Percentiles rank a stretch among this genome's conserved stretches.
Conservation (phyloP, 2,113 vertebrate species). For the Pleuronectes platessa region DNA sequence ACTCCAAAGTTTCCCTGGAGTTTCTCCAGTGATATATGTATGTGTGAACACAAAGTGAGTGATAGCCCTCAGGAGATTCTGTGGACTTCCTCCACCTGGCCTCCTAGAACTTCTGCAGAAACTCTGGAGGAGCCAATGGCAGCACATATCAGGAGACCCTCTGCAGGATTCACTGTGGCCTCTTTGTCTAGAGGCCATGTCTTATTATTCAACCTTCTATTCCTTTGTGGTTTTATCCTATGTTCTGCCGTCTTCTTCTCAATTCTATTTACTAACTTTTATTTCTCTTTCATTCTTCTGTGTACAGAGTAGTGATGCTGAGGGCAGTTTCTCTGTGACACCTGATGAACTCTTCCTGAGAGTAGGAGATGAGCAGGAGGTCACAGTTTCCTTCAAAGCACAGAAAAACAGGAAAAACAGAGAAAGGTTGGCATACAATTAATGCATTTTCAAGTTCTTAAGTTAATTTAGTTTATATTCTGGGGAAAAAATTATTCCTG, state of each 20-base stretch:
- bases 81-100: no score
- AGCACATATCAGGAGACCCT: no score
- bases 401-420: conserved; percentile 60
- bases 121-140: no score
- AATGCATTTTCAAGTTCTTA: not conserved
- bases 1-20: no score
- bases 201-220: not conserved
- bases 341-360: conserved; percentile 86
- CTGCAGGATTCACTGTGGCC: no score
- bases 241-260: not conserved
- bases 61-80: no score
- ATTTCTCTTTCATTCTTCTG: not conserved
- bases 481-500: not conserved
- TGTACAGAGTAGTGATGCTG: conserved; percentile 80
- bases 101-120: no score
- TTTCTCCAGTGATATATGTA: no score
- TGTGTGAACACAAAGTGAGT: no score
- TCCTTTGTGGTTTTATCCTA: not conserved
- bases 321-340: conserved; percentile 85
- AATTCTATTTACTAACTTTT: not conserved
- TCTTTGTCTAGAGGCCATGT: not conserved
- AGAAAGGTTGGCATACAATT: conserved; percentile 83
- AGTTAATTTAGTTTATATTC: not conserved
- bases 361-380: conserved; percentile 86
- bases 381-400: conserved; percentile 86